phyloP scores from a whole-genome alignment of 2,113 vertebrate species.

The Mobula hypostoma region DNA sequence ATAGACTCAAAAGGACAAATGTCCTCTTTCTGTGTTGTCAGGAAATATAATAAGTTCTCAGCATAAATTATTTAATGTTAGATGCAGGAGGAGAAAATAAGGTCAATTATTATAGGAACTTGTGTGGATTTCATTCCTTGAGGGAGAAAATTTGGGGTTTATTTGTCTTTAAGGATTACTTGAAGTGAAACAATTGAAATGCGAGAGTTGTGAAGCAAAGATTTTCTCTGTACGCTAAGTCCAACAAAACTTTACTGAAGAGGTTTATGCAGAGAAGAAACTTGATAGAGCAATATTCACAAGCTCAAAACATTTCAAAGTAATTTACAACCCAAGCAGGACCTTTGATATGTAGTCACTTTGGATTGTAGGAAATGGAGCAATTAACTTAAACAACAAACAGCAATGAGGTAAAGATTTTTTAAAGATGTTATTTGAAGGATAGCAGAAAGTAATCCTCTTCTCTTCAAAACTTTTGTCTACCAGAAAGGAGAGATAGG shows the following conservation, averaged over 20 bases:
- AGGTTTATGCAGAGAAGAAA: background rate
- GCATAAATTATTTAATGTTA: background rate
- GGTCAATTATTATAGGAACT: background rate
- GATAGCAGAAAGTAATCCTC: background rate
- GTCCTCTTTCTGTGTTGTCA: too few relatives aligned
- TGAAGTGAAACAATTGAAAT: background rate
- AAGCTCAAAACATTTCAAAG: background rate
- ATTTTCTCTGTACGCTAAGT: background rate
- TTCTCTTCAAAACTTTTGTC: background rate
- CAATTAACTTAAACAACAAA: background rate
- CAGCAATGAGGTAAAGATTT: background rate
- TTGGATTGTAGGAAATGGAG: background rate
- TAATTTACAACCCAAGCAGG: background rate
- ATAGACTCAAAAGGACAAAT: too few relatives aligned
- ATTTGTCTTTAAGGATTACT: background rate
- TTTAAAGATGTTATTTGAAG: background rate
- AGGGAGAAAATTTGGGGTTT: background rate
- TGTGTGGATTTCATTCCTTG: too few relatives aligned
- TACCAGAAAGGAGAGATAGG: background rate
- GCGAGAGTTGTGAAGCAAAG: background rate
- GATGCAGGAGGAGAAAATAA: background rate
- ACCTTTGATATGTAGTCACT: conserved; percentile 9
- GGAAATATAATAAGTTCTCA: too few relatives aligned
- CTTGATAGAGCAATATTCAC: background rate
- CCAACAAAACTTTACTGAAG: background rate